These are phyloP conservation scores for Varanus salvator DNA, from an alignment of 2,113 vertebrate species.

Conservation along the genomic window DNA sequence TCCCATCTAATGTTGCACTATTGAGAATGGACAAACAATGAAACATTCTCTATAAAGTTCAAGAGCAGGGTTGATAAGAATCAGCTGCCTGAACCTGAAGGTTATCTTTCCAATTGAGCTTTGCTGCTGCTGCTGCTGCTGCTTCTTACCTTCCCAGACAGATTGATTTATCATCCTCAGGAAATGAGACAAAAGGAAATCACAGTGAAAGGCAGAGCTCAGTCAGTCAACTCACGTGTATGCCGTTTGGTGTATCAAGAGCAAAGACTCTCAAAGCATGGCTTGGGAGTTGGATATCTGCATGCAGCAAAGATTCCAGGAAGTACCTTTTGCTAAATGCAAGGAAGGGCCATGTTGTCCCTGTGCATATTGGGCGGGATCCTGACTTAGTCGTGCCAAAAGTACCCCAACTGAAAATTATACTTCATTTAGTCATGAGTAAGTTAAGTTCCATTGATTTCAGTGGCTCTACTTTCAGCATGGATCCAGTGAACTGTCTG, in stretches of 20 bases:
- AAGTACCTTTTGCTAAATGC: slow-evolving; percentile 4
- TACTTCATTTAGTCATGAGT: background rate
- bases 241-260: slow-evolving; percentile 12
- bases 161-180: background rate
- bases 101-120: background rate
- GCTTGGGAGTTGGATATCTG: background rate
- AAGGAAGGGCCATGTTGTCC: background rate
- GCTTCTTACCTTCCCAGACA: slow-evolving; percentile 26
- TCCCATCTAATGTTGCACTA: background rate
- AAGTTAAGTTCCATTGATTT: background rate
- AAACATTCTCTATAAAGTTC: slow-evolving; percentile 30
- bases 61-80: background rate
- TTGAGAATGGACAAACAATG: background rate
- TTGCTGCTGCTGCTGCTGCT: rapidly evolving
- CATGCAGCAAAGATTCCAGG: slow-evolving; percentile 14
- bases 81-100: background rate
- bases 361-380: background rate
- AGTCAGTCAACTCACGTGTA: background rate
- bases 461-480: background rate
- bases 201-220: background rate
- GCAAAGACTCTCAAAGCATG: background rate
- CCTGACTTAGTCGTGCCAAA: background rate
- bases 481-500: background rate
- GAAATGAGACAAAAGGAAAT: slow-evolving; percentile 7
- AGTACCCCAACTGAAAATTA: background rate